Evolutionary conservation across 1,140 invertebrate genomes (phyloP).

Genomic region (Drosophila orena): DNA sequence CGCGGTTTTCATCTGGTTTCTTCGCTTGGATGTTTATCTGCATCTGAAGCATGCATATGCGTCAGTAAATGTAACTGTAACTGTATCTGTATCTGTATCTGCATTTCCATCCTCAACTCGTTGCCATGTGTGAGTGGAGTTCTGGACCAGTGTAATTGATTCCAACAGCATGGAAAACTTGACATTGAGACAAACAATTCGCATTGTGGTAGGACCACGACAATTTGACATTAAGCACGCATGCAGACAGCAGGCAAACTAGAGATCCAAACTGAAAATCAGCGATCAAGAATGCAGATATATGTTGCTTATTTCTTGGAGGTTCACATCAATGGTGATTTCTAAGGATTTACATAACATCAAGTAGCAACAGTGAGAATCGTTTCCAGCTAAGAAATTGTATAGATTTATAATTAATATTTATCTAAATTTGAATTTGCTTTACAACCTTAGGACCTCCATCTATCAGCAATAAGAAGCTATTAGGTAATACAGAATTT

Average conservation of each 20-base stretch:
- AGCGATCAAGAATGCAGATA: not conserved
- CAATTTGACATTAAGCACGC: not conserved
- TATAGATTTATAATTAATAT: too few species aligned
- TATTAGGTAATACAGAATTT: too few species aligned
- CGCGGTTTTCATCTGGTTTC: conserved; percentile 51
- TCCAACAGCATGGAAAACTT: conserved; percentile 61
- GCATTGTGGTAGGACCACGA: conserved; percentile 62
- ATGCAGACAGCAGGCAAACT: not conserved
- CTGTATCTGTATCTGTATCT: conserved; percentile 12
- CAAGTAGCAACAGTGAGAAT: not conserved
- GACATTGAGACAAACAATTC: conserved; percentile 59
- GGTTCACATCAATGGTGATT: too few species aligned
- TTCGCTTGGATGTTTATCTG: conserved; percentile 64
- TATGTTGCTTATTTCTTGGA: too few species aligned
- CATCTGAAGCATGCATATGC: conserved; percentile 23
- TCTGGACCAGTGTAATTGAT: conserved; percentile 62
- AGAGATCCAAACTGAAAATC: conserved; percentile 5
- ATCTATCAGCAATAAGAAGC: too few species aligned
- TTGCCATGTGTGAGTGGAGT: conserved; percentile 23
- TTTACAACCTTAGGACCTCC: too few species aligned
- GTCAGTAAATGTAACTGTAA: conserved; percentile 19
- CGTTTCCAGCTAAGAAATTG: too few species aligned
- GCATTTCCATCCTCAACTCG: conserved; percentile 16
- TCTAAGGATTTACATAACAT: too few species aligned
- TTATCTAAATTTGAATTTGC: too few species aligned